Evolutionary conservation across 35 echinoderm and acorn worm genomes (phyloP), one percentile per base, ranked within the genome.

Genomic region (Heliocidaris tuberculata): DNA sequence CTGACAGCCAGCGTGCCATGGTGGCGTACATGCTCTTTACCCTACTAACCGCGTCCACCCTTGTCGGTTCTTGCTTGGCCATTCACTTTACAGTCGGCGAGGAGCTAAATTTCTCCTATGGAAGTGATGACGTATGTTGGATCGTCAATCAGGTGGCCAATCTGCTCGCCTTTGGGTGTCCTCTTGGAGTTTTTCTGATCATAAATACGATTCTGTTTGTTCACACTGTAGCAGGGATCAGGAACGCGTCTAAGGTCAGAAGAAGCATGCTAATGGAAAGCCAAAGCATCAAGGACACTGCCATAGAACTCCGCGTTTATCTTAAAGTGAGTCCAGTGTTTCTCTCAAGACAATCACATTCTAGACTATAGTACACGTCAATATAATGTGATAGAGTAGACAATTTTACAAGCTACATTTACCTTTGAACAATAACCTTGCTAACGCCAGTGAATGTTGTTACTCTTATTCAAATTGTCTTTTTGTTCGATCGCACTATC

Each of bases 121-220:
- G 96, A 21, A 86, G 30, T 24, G 47, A 31, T 48, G 19, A 35
- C 70, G 85, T 90, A 31, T 97, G 96, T 85, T 97, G 96, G 96
- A 70, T 97, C 27, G 54, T 48, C 24, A 86, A 95, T 21, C 71
- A 85, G 7, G 86, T 16, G 16, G 93, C 94, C 21, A 95, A 95
- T 92, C 35, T 97, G 6, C 21, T 97, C 6, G 50, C 93, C 19
- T 97, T 97, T 78, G 95, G 94, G 10, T 31, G 94, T 85, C 96
- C 96, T 30, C 85, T 96, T 48, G 95, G 85, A 19, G 29, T 92
- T 29, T 91, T 96, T 71, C 56, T 97, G 2, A 47, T 95, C 27
- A 85, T 90, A 56, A 97, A 97, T 86, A 90, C 59, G 0, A 47
- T 96, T 42, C 86, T 97, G 30, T 97, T 95, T 54, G 5, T 48